A percentile compares a stretch with the other conserved stretches of the same genome.
These are phyloP conservation scores for Crocodylus rhombifer DNA, from an alignment of 2,797 vertebrate species.

Conservation along the genomic window DNA sequence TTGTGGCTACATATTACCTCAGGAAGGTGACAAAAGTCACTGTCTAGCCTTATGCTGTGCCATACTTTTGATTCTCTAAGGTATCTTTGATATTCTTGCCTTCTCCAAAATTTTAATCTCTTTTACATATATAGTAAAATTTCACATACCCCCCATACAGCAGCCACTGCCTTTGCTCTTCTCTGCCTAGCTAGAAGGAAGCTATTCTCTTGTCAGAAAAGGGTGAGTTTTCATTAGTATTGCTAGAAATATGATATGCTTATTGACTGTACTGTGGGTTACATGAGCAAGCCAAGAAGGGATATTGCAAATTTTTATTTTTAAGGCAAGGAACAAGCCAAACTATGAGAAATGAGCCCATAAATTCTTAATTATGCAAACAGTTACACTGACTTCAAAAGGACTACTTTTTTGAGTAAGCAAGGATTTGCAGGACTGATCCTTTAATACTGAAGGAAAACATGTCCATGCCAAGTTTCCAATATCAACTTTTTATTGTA, in stretches of 20 bases:
- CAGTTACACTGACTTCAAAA: not conserved
- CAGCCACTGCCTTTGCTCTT: not conserved
- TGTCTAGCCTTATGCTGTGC: not conserved
- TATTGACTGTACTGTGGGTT: not conserved
- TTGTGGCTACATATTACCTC: fast-evolving
- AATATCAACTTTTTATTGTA: not conserved
- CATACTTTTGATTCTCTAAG: not conserved
- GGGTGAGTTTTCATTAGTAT: not conserved
- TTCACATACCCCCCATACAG: not conserved
- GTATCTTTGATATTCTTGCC: not conserved
- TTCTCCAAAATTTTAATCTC: not conserved
- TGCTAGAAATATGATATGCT: not conserved
- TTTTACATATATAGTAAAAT: not conserved
- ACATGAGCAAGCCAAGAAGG: not conserved
- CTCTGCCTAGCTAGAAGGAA: not conserved
- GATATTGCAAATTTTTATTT: constrained; percentile 28
- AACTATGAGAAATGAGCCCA: not conserved
- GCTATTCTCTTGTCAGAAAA: not conserved
- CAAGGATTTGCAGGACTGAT: not conserved
- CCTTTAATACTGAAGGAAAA: not conserved
- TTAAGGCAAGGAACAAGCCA: constrained; percentile 5
- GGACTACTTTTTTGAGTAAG: constrained; percentile 1
- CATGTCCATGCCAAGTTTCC: not conserved
- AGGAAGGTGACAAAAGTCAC: not conserved
- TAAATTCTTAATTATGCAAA: constrained; percentile 22